Conservation (phyloP, 1,140 invertebrate species). For the Cheumatopsyche charites region DNA sequence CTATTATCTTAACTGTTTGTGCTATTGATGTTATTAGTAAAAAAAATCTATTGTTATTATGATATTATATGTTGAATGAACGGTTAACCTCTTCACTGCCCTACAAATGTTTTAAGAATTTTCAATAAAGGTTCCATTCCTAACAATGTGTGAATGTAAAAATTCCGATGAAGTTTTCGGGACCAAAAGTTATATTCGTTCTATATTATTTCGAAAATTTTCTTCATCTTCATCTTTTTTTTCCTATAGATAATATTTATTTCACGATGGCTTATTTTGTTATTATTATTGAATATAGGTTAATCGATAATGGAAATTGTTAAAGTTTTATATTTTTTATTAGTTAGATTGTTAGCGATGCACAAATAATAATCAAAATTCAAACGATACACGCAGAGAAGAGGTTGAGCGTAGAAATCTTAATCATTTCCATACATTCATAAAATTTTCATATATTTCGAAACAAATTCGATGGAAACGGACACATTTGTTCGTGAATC, state of each 20-base stretch:
- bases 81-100: slow-evolving; percentile 14
- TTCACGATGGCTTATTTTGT: no score
- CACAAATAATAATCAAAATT: neutral
- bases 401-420: slow-evolving; percentile 1
- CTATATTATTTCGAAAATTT: neutral
- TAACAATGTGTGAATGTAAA: neutral
- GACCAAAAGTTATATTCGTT: slow-evolving; percentile 8
- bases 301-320: no score
- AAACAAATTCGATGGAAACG: no score
- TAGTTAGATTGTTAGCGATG: no score
- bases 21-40: neutral
- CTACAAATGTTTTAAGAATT: neutral
- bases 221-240: no score
- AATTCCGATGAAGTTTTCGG: neutral
- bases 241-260: no score
- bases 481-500: no score
- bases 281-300: no score
- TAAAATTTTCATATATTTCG: no score
- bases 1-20: neutral
- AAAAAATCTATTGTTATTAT: neutral
- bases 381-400: neutral
- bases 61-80: neutral
- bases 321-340: no score
- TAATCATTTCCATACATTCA: neutral
- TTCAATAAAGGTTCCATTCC: slow-evolving; percentile 9